Evolutionary conservation across 1,140 invertebrate species (phyloP), one percentile per base, ranked within the genome.

Genomic region (Bombus ignitus): DNA sequence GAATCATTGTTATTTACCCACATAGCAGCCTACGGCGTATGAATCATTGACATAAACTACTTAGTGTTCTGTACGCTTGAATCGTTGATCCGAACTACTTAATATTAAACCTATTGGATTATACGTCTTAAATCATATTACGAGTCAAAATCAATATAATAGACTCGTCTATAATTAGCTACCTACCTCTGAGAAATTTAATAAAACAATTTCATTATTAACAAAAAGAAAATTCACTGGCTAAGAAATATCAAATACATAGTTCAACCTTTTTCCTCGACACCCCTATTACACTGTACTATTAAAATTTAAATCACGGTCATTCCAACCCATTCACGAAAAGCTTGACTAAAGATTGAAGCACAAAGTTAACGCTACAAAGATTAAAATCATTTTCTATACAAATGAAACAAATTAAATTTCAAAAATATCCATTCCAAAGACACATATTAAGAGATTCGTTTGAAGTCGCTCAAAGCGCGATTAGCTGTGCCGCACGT

Each of bases 401-500:
- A 18, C 22, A 25, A 73, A 42, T 32, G n/a, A 28, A n/a, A 42
- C 9, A 28, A 72, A 72, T 32, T 9, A 15, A 32, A 81, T 72
- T 53, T 10, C 6, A 39, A 1, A 59, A 74, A n/a, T 62, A 44
- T 74, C 62, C 66, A 53, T 42, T 15, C 13, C 3, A 39, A 53
- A 37, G 39, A 22, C 37, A 9, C 39, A 22, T 22, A 39, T 3
- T 8, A 13, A 32, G 18, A 44, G 72, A 6, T 57, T 68, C 81
- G 75, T 72, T 83, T 59, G 66, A 82, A 82, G 59, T 39, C 32
- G 47, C 25, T 66, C 73, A 47, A n/a, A 25, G 59, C 57, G 62
- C 35, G 70, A 86, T 78, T 79, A 88, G 79, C 47, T 66, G 78
- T 37, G 77, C 66, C 22, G 70, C 44, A 42, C 70, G 47, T 44